phyloP scores from a whole-genome alignment of 2,797 vertebrate species.

The Malurus leucopterus region DNA sequence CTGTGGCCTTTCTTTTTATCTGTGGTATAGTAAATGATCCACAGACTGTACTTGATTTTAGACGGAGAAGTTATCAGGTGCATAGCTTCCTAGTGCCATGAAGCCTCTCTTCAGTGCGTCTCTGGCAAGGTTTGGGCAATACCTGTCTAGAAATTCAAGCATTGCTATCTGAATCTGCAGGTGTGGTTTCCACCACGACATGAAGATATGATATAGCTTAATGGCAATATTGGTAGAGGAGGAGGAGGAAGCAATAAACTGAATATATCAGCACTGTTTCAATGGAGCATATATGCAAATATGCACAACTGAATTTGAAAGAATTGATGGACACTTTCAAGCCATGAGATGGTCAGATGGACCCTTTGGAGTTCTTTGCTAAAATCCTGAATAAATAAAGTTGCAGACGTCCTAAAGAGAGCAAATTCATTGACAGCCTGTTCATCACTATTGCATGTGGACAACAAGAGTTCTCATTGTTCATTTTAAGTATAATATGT shows the following conservation, averaged over 20 bases:
- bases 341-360: not conserved
- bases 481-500: constrained; percentile 7
- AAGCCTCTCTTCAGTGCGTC: not conserved
- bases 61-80: not conserved
- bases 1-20: not conserved
- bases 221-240: not conserved
- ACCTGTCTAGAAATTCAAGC: not conserved
- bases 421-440: not conserved
- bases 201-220: not conserved
- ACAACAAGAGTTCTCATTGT: not conserved
- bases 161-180: not conserved
- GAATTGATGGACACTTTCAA: not conserved
- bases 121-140: not conserved
- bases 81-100: not conserved
- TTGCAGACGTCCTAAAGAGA: constrained; percentile 38
- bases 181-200: not conserved
- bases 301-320: not conserved
- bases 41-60: not conserved
- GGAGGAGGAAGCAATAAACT: not conserved
- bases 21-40: not conserved
- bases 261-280: not conserved
- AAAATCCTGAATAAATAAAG: constrained; percentile 37
- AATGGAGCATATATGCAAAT: not conserved
- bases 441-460: constrained; percentile 24
- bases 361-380: not conserved